Percentiles rank a stretch among this genome's conserved stretches.
These are phyloP conservation scores for Gasteruption jaculator DNA, from an alignment of 2,888 invertebrate species.

Conservation along the genomic window DNA sequence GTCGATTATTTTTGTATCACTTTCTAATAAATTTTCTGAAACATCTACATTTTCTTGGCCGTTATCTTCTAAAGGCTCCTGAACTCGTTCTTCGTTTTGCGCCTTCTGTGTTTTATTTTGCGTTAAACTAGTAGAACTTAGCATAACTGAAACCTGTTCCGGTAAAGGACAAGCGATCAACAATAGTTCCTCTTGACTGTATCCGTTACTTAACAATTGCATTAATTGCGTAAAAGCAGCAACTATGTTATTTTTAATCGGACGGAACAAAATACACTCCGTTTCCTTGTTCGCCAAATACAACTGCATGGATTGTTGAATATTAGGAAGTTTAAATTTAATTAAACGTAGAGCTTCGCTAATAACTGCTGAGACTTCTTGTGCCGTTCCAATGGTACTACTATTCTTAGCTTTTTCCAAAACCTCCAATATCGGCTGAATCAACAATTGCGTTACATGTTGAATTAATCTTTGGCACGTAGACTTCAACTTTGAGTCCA, in stretches of 20 bases:
- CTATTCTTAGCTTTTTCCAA: slow-evolving; percentile 64
- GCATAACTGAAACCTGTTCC: slow-evolving; percentile 86
- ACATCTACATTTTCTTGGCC: too few relatives aligned
- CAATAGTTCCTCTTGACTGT: slow-evolving; percentile 74
- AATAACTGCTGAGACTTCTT: slow-evolving; percentile 68
- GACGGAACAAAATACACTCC: slow-evolving; percentile 92
- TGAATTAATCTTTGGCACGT: slow-evolving; percentile 87
- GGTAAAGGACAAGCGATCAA: slow-evolving; percentile 88
- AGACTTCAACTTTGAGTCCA: slow-evolving; percentile 85
- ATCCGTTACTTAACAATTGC: slow-evolving; percentile 72
- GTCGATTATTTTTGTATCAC: too few relatives aligned
- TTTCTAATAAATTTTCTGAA: too few relatives aligned
- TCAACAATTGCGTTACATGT: slow-evolving; percentile 70
- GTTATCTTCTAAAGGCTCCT: too few relatives aligned
- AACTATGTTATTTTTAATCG: slow-evolving; percentile 89
- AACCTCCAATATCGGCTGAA: slow-evolving; percentile 70
- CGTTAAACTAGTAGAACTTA: slow-evolving; percentile 72
- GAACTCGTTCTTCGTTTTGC: slow-evolving; percentile 1
- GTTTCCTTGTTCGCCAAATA: slow-evolving; percentile 96
- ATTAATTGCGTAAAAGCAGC: slow-evolving; percentile 82
- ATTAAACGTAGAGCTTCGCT: slow-evolving; percentile 75
- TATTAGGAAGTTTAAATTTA: slow-evolving; percentile 70
- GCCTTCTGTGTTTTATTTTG: slow-evolving; percentile 28
- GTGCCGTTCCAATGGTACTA: slow-evolving; percentile 59
- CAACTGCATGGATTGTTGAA: slow-evolving; percentile 88